These are phyloP conservation scores for Apis dorsata DNA, from an alignment of 1,140 invertebrate genomes.

Conservation along the genomic window DNA sequence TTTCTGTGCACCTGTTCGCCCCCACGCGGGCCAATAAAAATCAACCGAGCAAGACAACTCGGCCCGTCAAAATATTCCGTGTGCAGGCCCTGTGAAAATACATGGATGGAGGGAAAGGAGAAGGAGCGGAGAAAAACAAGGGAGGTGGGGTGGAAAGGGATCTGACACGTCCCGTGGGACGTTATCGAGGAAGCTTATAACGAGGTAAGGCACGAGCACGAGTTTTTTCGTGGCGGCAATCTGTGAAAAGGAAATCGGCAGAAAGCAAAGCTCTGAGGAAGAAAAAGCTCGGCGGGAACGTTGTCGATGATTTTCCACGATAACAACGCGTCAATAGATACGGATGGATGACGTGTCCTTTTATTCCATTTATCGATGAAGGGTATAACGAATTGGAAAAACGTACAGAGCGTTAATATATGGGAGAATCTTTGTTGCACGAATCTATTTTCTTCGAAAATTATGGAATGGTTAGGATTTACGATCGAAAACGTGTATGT, in stretches of 20 bases:
- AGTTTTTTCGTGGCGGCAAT: conserved; percentile 44
- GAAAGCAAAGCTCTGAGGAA: conserved; percentile 43
- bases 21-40: conserved; percentile 13
- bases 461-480: too few species aligned
- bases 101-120: not conserved
- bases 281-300: conserved; percentile 43
- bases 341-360: too few species aligned
- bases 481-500: too few species aligned
- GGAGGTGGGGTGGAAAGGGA: not conserved
- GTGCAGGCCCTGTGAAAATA: not conserved
- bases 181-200: conserved; percentile 54
- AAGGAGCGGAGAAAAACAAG: not conserved
- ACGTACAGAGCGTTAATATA: too few species aligned
- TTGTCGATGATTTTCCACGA: conserved; percentile 42
- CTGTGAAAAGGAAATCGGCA: conserved; percentile 32
- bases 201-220: conserved; percentile 42
- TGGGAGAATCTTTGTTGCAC: too few species aligned
- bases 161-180: conserved; percentile 31
- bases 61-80: conserved; percentile 42
- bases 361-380: too few species aligned
- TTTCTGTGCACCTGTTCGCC: not conserved
- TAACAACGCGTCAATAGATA: conserved; percentile 24
- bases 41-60: not conserved
- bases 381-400: too few species aligned
- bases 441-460: too few species aligned